These are phyloP conservation scores for Anableps anableps DNA, from an alignment of 2,797 vertebrate genomes.

Conservation along the genomic window DNA sequence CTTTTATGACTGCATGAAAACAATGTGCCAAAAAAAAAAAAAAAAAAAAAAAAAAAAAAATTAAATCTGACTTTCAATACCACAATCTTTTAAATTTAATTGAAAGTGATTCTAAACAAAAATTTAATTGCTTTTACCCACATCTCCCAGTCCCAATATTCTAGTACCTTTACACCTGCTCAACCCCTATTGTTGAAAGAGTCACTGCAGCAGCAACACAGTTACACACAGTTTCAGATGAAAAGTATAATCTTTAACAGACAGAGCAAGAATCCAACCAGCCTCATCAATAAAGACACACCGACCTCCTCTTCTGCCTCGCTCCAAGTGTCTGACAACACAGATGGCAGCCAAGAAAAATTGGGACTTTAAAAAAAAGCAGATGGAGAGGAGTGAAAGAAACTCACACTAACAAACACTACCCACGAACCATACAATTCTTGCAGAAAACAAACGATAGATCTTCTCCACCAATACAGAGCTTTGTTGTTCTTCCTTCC, in stretches of 20 bases:
- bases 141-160: conserved; percentile 3
- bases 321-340: conserved; percentile 43
- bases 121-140: not conserved
- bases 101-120: not conserved
- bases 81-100: not conserved
- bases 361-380: conserved; percentile 34
- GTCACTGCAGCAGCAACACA: not conserved
- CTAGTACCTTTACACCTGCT: conserved; percentile 7
- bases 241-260: conserved; percentile 11
- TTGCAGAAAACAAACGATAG: conserved; percentile 61
- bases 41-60: no score
- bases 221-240: not conserved
- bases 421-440: conserved; percentile 41
- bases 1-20: not conserved
- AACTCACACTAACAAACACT: conserved; percentile 34
- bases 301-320: conserved; percentile 27
- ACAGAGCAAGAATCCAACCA: conserved; percentile 7
- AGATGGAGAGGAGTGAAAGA: conserved; percentile 46
- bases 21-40: no score
- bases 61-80: not conserved
- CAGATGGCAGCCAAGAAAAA: conserved; percentile 65
- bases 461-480: conserved; percentile 20
- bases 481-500: conserved; percentile 24
- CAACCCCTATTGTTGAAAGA: not conserved
- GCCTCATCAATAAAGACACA: conserved; percentile 44